Evolutionary conservation across 1,140 invertebrate species (phyloP), one percentile per base, ranked within the genome.

Genomic region (Drosophila azteca): DNA sequence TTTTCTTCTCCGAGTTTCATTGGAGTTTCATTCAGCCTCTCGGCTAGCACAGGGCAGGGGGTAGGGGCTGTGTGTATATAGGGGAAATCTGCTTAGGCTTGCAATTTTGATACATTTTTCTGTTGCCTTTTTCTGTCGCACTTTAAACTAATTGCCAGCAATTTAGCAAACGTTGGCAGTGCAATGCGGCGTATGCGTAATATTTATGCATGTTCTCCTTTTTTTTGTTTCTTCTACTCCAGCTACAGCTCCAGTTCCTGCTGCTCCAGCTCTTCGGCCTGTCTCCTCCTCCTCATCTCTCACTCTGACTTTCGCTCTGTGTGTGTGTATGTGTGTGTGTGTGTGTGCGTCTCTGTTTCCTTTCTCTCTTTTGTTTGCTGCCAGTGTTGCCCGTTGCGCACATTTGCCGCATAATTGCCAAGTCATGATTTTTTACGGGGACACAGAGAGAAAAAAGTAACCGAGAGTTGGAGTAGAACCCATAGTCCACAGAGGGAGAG

Each of bases 401-500:
- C 83, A 88, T 88, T 88, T 88, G 84, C 83, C 79, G 83, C 84
- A 88, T 88, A 88, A 88, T 88, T 88, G 83, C 83, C 84, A 88
- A 88, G 83, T 88, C 83, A 88, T 88, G 83, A 87, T 88, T 88
- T 88, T 88, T 88, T 88, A 79, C 75, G 11, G 35, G 35, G 31
- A 88, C 75, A 79, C 74, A 66, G 11, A 39, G 11, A 39, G 11
- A 13, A 39, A 69, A 73, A 64, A 65, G 58, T 20, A 20, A n/a
- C 15, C 8, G 2, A 15, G 35, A 39, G 11, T 39, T 39, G 35
- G 11, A 50, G 46, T 20, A 48, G 57, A 67, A 69, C 64, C 31
- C 62, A 53, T 39, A n/a, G 15, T 24, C 24, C 7, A 2, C 11
- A n/a, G 26, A 9, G 17, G 17, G 13, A 31, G 20, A 24, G 11